A percentile compares a stretch with the other conserved stretches of the same genome.
Conservation (phyloP, 2,888 invertebrate genomes). For the Axea sp. region DNA sequence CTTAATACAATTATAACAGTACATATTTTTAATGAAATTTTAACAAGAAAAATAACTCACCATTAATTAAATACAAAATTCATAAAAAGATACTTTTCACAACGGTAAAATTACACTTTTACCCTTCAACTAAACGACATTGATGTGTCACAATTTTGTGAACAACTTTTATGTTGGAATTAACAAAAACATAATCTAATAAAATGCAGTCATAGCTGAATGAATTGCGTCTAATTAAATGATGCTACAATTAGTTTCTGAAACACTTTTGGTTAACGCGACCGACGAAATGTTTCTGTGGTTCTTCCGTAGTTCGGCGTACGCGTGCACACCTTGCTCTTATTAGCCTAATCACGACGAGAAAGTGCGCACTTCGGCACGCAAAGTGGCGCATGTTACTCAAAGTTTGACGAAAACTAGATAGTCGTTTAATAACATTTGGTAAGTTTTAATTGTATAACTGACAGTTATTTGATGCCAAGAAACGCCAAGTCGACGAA, state of each 20-base stretch:
- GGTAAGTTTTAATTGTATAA: slow-evolving; percentile 49
- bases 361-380: slow-evolving; percentile 14
- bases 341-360: slow-evolving; percentile 41
- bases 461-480: slow-evolving; percentile 39
- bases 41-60: too few species aligned
- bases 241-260: slow-evolving; percentile 22
- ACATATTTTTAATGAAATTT: too few species aligned
- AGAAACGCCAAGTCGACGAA: slow-evolving; percentile 24
- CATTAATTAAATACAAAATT: too few species aligned
- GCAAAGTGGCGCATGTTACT: slow-evolving; percentile 19
- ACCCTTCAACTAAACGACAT: too few species aligned
- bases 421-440: slow-evolving; percentile 50
- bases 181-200: too few species aligned
- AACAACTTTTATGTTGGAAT: too few species aligned
- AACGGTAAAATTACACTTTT: too few species aligned
- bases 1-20: too few species aligned
- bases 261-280: slow-evolving; percentile 36
- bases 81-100: too few species aligned
- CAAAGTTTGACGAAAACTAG: slow-evolving; percentile 46
- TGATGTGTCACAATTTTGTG: too few species aligned
- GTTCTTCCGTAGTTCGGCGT: slow-evolving; percentile 26
- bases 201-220: too few species aligned
- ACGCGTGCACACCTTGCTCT: slow-evolving; percentile 12
- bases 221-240: slow-evolving; percentile 26
- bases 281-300: slow-evolving; percentile 32